A percentile compares a stretch with the other conserved stretches of the same genome.
phyloP scores from a whole-genome alignment of 2,113 vertebrate genomes.

The Alectura lathami region DNA sequence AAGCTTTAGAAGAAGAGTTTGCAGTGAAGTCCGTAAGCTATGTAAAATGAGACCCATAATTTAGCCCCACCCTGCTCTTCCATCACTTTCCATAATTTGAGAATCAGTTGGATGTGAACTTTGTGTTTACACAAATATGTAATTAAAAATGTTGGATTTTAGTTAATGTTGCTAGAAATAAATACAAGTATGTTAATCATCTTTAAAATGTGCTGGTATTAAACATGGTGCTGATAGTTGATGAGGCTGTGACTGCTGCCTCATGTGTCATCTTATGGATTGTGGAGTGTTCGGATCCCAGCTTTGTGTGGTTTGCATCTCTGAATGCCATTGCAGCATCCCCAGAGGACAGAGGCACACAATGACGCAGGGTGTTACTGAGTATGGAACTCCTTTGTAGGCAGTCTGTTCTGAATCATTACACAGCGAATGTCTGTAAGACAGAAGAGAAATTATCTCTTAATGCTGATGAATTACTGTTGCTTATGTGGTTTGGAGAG shows the following conservation, averaged over 20 bases:
- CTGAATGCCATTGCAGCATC: not conserved
- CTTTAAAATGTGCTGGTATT: not conserved
- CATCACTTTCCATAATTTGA: not conserved
- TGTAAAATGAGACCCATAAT: not conserved
- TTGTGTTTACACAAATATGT: not conserved
- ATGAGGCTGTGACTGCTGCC: not conserved
- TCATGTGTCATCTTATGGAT: accelerated
- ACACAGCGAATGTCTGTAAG: not conserved
- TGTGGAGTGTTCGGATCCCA: not conserved
- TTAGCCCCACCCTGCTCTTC: accelerated
- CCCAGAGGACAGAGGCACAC: accelerated
- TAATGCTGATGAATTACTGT: not conserved
- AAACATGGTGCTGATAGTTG: not conserved
- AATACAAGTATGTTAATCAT: not conserved
- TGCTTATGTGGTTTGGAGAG: not conserved
- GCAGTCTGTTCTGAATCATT: not conserved
- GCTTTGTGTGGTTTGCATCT: not conserved
- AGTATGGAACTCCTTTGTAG: not conserved
- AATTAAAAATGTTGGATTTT: not conserved
- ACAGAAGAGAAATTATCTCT: not conserved
- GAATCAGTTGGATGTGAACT: not conserved
- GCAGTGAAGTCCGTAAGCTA: not conserved
- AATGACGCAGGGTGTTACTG: not conserved
- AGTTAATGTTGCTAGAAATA: not conserved
- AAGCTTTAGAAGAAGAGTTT: not conserved